A percentile compares a stretch with the other conserved stretches of the same genome.
phyloP scores from a whole-genome alignment of 2,797 vertebrate genomes.

The Pelobates cultripes region DNA sequence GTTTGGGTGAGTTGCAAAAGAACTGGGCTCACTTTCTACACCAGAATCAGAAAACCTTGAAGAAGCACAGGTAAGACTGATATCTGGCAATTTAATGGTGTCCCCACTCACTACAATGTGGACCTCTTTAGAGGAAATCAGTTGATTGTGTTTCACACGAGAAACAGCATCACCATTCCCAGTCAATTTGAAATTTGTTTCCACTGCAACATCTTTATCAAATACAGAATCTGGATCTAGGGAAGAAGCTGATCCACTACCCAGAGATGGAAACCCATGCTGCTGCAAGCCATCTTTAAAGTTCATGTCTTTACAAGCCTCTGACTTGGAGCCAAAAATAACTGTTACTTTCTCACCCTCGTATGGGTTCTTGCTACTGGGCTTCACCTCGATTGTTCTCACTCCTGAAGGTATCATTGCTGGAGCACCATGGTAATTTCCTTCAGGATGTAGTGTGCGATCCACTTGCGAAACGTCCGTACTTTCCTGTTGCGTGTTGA shows the following conservation, averaged over 20 bases:
- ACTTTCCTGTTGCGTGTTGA: slow-evolving; percentile 77
- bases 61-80: slow-evolving; percentile 75
- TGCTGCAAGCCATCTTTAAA: slow-evolving; percentile 63
- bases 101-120: slow-evolving; percentile 74
- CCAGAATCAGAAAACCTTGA: slow-evolving; percentile 97
- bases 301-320: slow-evolving; percentile 58
- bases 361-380: slow-evolving; percentile 76
- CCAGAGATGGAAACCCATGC: slow-evolving; percentile 59
- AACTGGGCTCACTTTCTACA: slow-evolving; percentile 95
- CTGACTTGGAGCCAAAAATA: slow-evolving; percentile 70
- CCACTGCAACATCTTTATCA: slow-evolving; percentile 71
- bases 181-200: slow-evolving; percentile 60
- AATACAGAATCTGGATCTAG: slow-evolving; percentile 66
- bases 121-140: slow-evolving; percentile 68
- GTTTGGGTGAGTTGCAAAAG: slow-evolving; percentile 84
- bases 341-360: slow-evolving; percentile 81
- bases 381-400: slow-evolving; percentile 82
- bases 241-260: slow-evolving; percentile 60
- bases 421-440: slow-evolving; percentile 65
- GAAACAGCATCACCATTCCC: slow-evolving; percentile 62
- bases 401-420: slow-evolving; percentile 65
- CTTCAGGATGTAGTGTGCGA: slow-evolving; percentile 65
- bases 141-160: slow-evolving; percentile 65
- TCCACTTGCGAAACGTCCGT: slow-evolving; percentile 74
- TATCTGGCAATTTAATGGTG: slow-evolving; percentile 74